Evolutionary conservation across 2,113 vertebrate genomes (phyloP), one percentile per base, ranked within the genome.

Genomic region (Pogonocichla stellata): DNA sequence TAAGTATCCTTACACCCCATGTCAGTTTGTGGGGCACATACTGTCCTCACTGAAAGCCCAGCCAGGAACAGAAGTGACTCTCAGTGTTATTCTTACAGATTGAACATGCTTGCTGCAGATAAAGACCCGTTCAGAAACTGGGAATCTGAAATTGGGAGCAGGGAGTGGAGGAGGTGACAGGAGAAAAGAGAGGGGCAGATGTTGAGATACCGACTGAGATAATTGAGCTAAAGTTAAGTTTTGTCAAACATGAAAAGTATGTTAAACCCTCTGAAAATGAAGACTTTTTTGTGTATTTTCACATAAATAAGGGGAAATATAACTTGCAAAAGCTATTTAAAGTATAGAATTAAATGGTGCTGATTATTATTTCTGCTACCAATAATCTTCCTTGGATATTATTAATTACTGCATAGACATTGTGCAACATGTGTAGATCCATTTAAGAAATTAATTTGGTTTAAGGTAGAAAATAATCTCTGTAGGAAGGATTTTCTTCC

Each of bases 11-110:
- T 60, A n/a, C 8, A 62, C 3, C 3, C 23, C 5, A 0, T 4
- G 1, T 25, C 40, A 57, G 36, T 40, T 54, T 50, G 22, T 6
- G 31, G n/a, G 11, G 22, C 9, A 14, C 3, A 0, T 19, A 5
- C 23, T 34, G 36, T 34, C 19, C 23, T 70, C 54, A 17, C 29
- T 28, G 29, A 60, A 73, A 73, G 34, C 19, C 56, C 47, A 42
- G 10, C 7, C 45, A 81, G 24, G 16, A 77, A 19, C 0, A 50
- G 8, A 43, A 71, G 25, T 33, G n/a, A 34, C 25, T 69, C 5
- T 34, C 61, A 17, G 50, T 48, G 34, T n/a, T 60, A 61, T 51
- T 43, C 75, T 67, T 25, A 51, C 26, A 64, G 60, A 47, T 1
- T 53, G 31, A 73, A 23, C 14, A 9, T 10, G 22, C 12, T 45